Base-by-base conservation (phyloP, 30 jellyfish, hydroid and myxozoan genomes). In the Chironex yamaguchii region DNA sequence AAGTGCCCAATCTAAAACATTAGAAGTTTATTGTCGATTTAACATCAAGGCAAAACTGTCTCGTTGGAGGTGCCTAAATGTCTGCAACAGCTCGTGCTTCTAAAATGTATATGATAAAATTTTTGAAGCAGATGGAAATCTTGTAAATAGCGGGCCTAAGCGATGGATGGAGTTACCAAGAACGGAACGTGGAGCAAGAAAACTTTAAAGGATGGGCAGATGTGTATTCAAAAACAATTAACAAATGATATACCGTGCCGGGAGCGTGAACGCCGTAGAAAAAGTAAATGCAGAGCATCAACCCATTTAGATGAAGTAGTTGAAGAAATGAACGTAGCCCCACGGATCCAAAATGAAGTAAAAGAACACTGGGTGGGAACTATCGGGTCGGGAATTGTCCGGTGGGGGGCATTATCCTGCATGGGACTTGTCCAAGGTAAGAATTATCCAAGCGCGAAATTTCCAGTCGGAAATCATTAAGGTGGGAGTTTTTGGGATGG, bases 61-160 rank as follows among this genome's bases (percentile, higher is more conserved):
- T 42, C 58, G 58, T 42, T 42, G 58, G 58, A 42, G 58, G 58
- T 42, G 58, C 58, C 58, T 42, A 42, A 42, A 42, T 42, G 58
- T 42, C 58, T 42, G 58, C 17, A 42, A 42, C 58, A 42, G 17
- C 58, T 42, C 13, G 58, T 6, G 17, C 17, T 42, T 42, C 13
- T 42, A 42, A 6, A 42, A 6, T 42, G 58, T 42, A 42, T 17
- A 42, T 42, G 17, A 42, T 42, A 17, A 42, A 42, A 42, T 42
- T 17, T 42, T 42, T 42, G 58, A 42, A 42, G 58, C 58, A 42
- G 9, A 42, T 9, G 9, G 9, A 42, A 42, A 42, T 6, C 58
- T n/a, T n/a, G n/a, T n/a, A 42, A 42, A 42, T 6, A 6, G 58
- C 17, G 58, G 58, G 17, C 9, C 58, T 42, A 17, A 42, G 58